These are phyloP conservation scores for Exocentrus adspersus DNA, from an alignment of 2,888 invertebrate species.

Conservation along the genomic window DNA sequence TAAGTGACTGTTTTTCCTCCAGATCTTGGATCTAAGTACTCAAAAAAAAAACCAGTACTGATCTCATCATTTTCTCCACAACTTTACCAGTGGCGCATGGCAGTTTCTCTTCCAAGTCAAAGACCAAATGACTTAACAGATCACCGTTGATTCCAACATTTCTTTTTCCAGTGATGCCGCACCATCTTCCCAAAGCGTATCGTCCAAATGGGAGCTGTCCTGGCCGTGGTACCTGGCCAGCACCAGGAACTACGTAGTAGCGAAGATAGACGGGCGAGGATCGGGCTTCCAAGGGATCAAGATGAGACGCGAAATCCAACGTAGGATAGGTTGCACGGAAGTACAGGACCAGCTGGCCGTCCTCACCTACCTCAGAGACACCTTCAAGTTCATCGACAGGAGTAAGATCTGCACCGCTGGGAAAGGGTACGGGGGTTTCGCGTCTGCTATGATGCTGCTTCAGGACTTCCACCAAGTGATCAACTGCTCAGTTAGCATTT, in stretches of 20 bases:
- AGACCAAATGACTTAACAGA: background rate
- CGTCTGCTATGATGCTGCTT: conserved; percentile 82
- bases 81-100: too few relatives aligned
- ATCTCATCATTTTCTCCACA: too few relatives aligned
- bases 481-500: conserved; percentile 85
- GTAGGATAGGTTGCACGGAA: conserved; percentile 71
- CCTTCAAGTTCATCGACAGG: conserved; percentile 84
- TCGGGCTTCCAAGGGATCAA: conserved; percentile 69
- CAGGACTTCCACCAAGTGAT: conserved; percentile 80
- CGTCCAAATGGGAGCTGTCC: conserved; percentile 80
- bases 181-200: conserved; percentile 87
- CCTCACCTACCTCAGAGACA: conserved; percentile 78
- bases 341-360: conserved; percentile 72
- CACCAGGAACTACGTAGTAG: conserved; percentile 84
- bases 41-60: too few relatives aligned
- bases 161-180: conserved; percentile 72
- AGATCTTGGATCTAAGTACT: too few relatives aligned
- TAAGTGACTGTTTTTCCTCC: too few relatives aligned
- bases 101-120: too few relatives aligned
- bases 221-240: conserved; percentile 90
- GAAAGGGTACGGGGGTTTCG: conserved; percentile 89
- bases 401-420: conserved; percentile 87
- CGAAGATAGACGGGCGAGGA: conserved; percentile 89
- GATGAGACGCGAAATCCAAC: conserved; percentile 77
- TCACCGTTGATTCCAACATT: too few relatives aligned